Evolutionary conservation across 53 echinoderm and acorn worm species (phyloP).

Genomic region (Echinometra lucunter): DNA sequence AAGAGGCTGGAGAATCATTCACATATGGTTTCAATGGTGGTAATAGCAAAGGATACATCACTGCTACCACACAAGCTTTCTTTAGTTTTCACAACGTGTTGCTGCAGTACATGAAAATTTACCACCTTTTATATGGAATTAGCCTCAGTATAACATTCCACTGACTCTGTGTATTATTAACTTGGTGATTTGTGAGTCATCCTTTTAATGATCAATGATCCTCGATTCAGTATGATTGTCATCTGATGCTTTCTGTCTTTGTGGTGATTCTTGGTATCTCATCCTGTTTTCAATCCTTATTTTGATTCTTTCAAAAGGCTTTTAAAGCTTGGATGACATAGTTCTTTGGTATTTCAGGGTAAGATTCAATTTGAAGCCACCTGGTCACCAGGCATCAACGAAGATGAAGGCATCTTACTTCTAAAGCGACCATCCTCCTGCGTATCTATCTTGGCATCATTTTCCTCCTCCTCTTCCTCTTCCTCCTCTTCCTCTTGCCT

Average conservation of each 20-base stretch:
- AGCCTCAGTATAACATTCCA: neutral
- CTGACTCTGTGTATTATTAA: neutral
- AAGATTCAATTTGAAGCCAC: constrained; percentile 15
- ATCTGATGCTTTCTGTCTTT: neutral
- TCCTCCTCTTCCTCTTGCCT: neutral
- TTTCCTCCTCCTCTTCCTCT: constrained; percentile 49
- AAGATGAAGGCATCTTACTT: neutral
- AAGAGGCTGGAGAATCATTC: neutral
- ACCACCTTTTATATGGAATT: neutral
- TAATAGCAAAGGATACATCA: neutral
- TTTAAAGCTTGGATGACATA: neutral
- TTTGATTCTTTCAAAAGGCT: neutral
- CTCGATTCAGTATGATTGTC: neutral
- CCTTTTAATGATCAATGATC: neutral
- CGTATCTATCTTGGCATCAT: constrained; percentile 24
- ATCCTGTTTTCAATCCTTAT: neutral
- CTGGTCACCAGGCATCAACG: neutral
- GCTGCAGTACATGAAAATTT: neutral
- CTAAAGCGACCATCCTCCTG: neutral
- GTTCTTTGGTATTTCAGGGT: neutral
- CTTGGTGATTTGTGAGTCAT: neutral
- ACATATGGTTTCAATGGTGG: neutral
- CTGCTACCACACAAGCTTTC: too few relatives aligned
- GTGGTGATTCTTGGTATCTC: neutral
- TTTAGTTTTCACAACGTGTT: neutral